Base-by-base conservation (phyloP, 53 echinoderm and acorn worm genomes). In the Arbacia lixula region DNA sequence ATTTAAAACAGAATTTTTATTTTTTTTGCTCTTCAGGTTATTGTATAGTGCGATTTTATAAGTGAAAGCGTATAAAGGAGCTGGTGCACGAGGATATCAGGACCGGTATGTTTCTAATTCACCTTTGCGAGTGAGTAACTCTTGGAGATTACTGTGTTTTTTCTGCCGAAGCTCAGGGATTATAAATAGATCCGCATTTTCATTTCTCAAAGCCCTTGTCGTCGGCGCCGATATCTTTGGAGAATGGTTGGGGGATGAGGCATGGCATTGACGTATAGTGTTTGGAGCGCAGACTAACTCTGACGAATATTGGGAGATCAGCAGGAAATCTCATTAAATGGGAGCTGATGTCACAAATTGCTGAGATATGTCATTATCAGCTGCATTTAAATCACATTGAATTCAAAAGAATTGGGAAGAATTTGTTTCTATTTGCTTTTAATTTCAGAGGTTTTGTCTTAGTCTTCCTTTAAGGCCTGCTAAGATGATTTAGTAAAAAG, bases 271-370 rank as follows among this genome's bases (percentile, higher is more conserved):
- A 66, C 37, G 66, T 66, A 66, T 66, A 26, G 66, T 66, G 66
- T 36, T 66, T 24, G 37, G 36, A 37, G 36, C 66, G 31, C 32
- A 19, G 63, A 32, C 63, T 63, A 63, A n/a, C 63, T 66, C 38
- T 66, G 66, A 37, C 66, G 38, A 66, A 66, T 66, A 37, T 37
- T 21, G 66, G 9, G 36, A 66, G 66, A 66, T 66, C 66, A 22
- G 37, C 66, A 66, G 66, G 66, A 66, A 66, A 66, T 66, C 66
- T 66, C 66, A 66, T 66, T 66, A 66, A 66, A 66, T 66, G 66
- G 38, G 38, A 66, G 38, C 66, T 66, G 66, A 66, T 66, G 66
- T 66, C 66, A 66, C 38, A 66, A 66, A 66, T 66, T 24, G 38
- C 37, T n/a, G 66, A 66, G 21, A 66, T 25, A 66, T 66, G 66